phyloP scores from a whole-genome alignment of 2,113 vertebrate species.

The Meles meles region DNA sequence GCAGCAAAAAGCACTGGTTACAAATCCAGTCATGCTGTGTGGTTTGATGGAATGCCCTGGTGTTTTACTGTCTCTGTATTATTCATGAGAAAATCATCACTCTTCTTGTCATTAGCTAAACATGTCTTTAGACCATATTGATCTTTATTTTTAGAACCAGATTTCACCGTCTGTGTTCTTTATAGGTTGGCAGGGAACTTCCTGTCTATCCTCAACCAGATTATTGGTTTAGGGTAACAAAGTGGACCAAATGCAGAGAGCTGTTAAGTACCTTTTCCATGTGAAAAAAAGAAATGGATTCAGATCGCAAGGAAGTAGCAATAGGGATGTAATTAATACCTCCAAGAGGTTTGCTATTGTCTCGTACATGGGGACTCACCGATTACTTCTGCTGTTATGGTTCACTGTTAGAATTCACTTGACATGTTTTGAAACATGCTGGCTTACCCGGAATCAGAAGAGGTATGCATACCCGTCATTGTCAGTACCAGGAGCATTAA shows the following conservation, averaged over 20 bases:
- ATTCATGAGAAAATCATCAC: background rate
- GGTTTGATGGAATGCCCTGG: background rate
- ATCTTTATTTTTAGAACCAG: background rate
- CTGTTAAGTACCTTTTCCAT: background rate
- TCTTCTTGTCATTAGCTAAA: background rate
- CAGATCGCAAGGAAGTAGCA: background rate
- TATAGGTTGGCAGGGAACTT: background rate
- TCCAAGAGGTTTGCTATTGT: background rate
- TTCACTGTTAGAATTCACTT: background rate
- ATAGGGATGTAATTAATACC: background rate
- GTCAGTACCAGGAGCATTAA: background rate
- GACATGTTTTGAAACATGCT: background rate
- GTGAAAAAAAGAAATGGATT: background rate
- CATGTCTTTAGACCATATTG: background rate
- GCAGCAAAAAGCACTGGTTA: background rate
- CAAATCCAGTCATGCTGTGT: background rate
- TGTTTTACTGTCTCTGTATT: background rate
- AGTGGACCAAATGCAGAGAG: background rate
- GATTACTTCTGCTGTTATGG: background rate
- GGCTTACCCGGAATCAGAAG: background rate
- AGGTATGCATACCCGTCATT: fast-evolving
- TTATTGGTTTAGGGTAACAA: background rate
- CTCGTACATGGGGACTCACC: background rate
- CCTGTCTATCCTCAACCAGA: too few species aligned
- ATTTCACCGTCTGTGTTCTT: background rate